phyloP scores from a whole-genome alignment of 2,888 invertebrate species.

The Bellardia bayeri region DNA sequence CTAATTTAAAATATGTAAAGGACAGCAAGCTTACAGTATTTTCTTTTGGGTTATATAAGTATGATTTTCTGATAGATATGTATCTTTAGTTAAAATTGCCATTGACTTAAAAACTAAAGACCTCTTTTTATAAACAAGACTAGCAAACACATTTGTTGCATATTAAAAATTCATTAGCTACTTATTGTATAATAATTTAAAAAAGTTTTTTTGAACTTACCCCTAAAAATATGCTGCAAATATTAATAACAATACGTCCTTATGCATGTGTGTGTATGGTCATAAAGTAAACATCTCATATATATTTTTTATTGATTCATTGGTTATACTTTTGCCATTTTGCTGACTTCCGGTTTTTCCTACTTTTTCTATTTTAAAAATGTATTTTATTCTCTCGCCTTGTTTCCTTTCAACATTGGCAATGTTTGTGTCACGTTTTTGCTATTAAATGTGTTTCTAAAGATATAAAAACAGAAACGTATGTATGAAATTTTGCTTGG shows the following conservation, averaged over 20 bases:
- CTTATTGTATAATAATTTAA: background rate
- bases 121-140: background rate
- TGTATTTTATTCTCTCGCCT: background rate
- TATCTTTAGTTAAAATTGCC: background rate
- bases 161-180: slow-evolving; percentile 14
- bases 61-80: background rate
- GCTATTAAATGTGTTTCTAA: slow-evolving; percentile 50
- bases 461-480: slow-evolving; percentile 16
- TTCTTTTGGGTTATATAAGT: background rate
- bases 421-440: slow-evolving; percentile 60
- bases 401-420: background rate
- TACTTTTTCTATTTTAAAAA: background rate
- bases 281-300: slow-evolving; percentile 11
- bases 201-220: background rate
- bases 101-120: slow-evolving; percentile 1
- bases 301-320: slow-evolving; percentile 35
- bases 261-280: background rate
- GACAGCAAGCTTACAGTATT: background rate
- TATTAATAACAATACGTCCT: background rate
- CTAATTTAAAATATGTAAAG: slow-evolving; percentile 34
- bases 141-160: background rate
- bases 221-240: slow-evolving; percentile 1
- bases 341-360: slow-evolving; percentile 57
- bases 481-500: slow-evolving; percentile 1
- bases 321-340: slow-evolving; percentile 35